These are phyloP conservation scores for Callitettix versicolor DNA, from an alignment of 1,140 invertebrate genomes.

Conservation along the genomic window DNA sequence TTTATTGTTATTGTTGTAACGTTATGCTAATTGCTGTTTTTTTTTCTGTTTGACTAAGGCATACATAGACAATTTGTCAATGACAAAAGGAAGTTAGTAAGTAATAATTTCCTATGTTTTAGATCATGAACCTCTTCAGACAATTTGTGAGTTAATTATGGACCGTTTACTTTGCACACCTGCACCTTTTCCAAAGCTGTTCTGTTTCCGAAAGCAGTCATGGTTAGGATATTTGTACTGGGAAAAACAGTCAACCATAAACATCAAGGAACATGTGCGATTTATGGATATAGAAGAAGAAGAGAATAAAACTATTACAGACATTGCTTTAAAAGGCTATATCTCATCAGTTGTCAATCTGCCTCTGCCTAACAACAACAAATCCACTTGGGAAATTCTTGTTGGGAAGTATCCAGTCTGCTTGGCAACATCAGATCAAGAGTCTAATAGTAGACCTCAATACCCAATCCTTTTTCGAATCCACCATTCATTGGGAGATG, in stretches of 20 bases:
- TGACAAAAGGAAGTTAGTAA: no score
- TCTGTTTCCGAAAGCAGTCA: constrained; percentile 34
- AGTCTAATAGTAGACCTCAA: constrained; percentile 3
- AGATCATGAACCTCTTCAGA: constrained; percentile 21
- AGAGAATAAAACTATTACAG: constrained; percentile 22
- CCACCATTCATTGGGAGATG: constrained; percentile 41
- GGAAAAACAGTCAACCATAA: constrained; percentile 31
- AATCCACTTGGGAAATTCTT: constrained; percentile 39
- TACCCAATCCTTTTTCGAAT: constrained; percentile 39
- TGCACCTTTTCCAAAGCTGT: constrained; percentile 31
- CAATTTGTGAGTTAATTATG: constrained; percentile 23
- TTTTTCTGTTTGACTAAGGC: no score
- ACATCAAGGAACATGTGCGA: constrained; percentile 32
- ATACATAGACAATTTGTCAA: no score
- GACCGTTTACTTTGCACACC: constrained; percentile 20
- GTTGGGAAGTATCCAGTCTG: constrained; percentile 31
- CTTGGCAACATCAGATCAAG: neutral
- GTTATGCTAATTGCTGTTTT: no score
- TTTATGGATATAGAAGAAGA: constrained; percentile 32
- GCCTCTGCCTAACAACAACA: constrained; percentile 35
- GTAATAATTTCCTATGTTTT: constrained; percentile 13
- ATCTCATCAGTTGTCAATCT: constrained; percentile 33
- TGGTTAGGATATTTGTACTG: constrained; percentile 40
- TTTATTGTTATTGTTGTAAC: no score
- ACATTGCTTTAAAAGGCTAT: constrained; percentile 30